Base-by-base conservation (phyloP, 2,797 vertebrate species). In the Geotrypetes seraphini region DNA sequence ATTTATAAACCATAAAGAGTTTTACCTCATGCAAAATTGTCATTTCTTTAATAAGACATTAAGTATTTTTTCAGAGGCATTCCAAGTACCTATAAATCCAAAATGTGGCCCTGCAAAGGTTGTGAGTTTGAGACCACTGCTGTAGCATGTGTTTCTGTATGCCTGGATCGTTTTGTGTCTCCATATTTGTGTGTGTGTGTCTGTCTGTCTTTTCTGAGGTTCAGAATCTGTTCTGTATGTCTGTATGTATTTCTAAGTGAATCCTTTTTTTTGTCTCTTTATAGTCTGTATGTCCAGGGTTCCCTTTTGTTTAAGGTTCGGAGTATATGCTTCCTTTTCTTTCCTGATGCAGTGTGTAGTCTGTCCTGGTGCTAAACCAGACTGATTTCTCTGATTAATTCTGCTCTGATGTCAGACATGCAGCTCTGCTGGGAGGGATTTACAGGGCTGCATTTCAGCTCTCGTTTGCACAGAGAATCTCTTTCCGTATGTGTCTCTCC, bases 371-470 rank as follows among this genome's bases (percentile, higher is more conserved):
- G 45, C 41, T 4, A 33, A 26, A 12, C 2, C 12, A 23, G 36
- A 19, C 33, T 4, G 9, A 9, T 34, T 17, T 12, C 32, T 17
- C 30, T 28, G 42, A 20, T 44, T 36, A 16, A 47, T 43, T 43
- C 42, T 4, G 5, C 36, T 41, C 59, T 44, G 51, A 36, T 52
- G 51, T 49, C 59, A 43, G 31, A 7, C 50, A 28, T 41, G 50
- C 47, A 33, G 60, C 51, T 45, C 32, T 9, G 35, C 52, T 18
- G 49, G 39, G n/a, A n/a, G 52, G 49, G 46, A 29, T 33, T 19
- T 51, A 28, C 37, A 17, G 46, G 22, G 39, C 47, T 28, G 51
- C 51, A 6, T 20, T 33, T 19, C 1, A 16, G 31, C 38, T 24
- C 31, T 26, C 6, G 13, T 23, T 43, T n/a, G 39, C 47, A 19